Base-by-base conservation (phyloP, 2,888 invertebrate species). In the Thyatira batis region DNA sequence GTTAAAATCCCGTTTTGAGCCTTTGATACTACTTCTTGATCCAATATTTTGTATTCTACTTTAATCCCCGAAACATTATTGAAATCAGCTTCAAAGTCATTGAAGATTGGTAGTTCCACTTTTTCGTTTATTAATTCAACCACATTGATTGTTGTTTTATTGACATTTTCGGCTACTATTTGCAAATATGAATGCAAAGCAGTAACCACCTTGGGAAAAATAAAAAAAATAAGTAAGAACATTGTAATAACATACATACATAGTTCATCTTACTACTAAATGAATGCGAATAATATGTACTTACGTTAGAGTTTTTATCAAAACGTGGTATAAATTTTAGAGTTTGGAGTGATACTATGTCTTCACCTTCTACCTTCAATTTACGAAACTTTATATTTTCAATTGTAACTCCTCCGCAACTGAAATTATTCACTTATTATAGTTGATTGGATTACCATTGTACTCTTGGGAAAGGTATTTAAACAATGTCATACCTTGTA, bases 371-470 rank as follows among this genome's bases (percentile, higher is more conserved):
- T 8, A 53, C 46, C 2, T 73, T 65, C 6, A 74, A 50, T 51
- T 78, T 63, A 2, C 60, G 55, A 20, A 78, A 80, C 53, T 72
- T 61, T 2, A 84, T 53, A 50, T 69, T 60, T 54, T 81, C 68
- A 13, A 86, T 58, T 1, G 61, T 2, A 5, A 85, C 65, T 21
- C 85, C 85, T 4, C 82, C 84, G 60, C 84, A 85, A 27, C 87
- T 86, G 57, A 8, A 76, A 67, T 33, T 5, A 13, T 33, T 33
- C 11, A 33, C 13, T 13, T 3, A 13, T n/a, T n/a, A n/a, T 30
- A 30, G 9, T 28, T 8, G n/a, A 6, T 28, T 28, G n/a, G 9
- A 8, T 6, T 28, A 8, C 30, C 49, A 45, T 45, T 48, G 44
- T 33, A 45, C 21, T n/a, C n/a, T n/a, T n/a, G n/a, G n/a, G n/a